Evolutionary conservation across 2,888 invertebrate genomes (phyloP), one percentile per base, ranked within the genome.

Genomic region (Lymantria dispar): DNA sequence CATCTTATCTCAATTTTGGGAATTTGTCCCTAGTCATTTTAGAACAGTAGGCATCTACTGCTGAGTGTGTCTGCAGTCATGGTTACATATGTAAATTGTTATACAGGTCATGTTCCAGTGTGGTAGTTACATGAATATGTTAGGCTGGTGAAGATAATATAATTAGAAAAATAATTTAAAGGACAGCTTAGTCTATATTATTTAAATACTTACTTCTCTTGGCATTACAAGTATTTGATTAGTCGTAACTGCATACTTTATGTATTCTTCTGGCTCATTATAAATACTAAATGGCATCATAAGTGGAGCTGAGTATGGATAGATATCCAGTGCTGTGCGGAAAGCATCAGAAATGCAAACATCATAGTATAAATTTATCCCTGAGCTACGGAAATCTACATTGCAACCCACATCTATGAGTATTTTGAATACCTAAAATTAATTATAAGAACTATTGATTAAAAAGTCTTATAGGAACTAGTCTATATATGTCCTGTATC

Each of bases 311-410:
- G 88, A 85, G 37, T 59, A 48, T 0, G 87, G 83, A 39, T 83
- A 78, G 29, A 80, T 68, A 37, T 78, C 76, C 13, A 91, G 43
- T 3, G 90, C 80, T 22, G 85, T 84, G 14, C 85, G 58, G 45
- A 92, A 84, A 9, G 83, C 86, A 78, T 91, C 91, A 1, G 92
- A 88, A 29, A 91, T 68, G 39, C 68, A 64, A 5, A 63, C 58
- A 8, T 63, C 65, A 46, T 58, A 62, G 43, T 58, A 49, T 15
- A 33, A 36, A 43, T 64, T 59, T 12, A 57, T 42, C 37, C 54
- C 39, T 22, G 70, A 56, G 54, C 81, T 87, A 50, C 77, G 79
- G 63, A 88, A 87, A 62, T 92, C 92, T 33, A 91, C 80, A 73
- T 92, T 78, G 54, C 89, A 88, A 10, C 81, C 86, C 62, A 87